Evolutionary conservation across 1,140 invertebrate species (phyloP).

Genomic region (Drosophila repletoides): DNA sequence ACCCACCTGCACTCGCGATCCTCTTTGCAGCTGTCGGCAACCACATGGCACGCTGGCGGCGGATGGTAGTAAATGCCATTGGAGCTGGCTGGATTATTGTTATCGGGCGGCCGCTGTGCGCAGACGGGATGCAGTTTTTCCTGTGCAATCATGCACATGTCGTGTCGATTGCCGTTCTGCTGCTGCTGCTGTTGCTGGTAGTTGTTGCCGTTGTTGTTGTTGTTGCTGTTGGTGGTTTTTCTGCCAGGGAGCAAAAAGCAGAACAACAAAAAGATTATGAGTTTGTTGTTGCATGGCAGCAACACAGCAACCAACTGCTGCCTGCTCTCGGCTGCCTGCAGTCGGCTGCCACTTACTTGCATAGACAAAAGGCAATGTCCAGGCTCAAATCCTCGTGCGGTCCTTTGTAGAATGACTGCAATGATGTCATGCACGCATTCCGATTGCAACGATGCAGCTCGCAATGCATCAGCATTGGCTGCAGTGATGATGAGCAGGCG

Average conservation of each 20-base stretch:
- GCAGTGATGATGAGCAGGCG: conserved; percentile 88
- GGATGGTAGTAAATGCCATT: conserved; percentile 83
- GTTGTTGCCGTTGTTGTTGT: conserved; percentile 58
- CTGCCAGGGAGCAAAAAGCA: conserved; percentile 81
- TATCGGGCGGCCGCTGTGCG: conserved; percentile 89
- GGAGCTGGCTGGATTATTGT: conserved; percentile 82
- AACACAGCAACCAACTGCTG: too few species aligned
- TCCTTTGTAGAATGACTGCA: conserved; percentile 92
- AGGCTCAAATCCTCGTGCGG: conserved; percentile 90
- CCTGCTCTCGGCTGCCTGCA: background rate
- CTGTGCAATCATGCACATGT: conserved; percentile 93
- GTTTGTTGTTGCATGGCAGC: background rate
- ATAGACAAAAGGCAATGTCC: conserved; percentile 95
- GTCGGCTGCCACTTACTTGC: conserved; percentile 88
- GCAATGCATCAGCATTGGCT: conserved; percentile 91
- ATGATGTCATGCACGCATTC: conserved; percentile 93
- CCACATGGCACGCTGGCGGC: conserved; percentile 90
- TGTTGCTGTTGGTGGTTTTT: conserved; percentile 84
- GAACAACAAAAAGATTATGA: background rate
- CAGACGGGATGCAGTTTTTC: conserved; percentile 93
- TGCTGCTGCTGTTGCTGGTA: conserved; percentile 33
- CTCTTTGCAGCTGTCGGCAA: conserved; percentile 90
- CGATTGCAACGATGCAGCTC: conserved; percentile 89
- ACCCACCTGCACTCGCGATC: conserved; percentile 88
- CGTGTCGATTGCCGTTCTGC: conserved; percentile 85